Conservation (phyloP, 2,888 invertebrate species). For the Ernsta delagoae region DNA sequence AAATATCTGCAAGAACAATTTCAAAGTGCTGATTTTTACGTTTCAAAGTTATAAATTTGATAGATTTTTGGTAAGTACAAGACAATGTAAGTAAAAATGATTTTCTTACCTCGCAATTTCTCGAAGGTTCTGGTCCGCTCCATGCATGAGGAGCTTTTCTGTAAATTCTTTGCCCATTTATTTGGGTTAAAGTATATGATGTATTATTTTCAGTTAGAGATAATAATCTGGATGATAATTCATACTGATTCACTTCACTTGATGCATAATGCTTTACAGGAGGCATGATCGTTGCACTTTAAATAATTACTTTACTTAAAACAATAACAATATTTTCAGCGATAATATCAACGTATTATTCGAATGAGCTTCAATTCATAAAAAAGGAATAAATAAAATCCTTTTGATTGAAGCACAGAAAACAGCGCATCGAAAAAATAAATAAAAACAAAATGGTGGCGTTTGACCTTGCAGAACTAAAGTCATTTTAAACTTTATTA, state of each 20-base stretch:
- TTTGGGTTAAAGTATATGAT: conserved; percentile 83
- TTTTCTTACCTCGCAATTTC: conserved; percentile 86
- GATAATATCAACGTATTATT: conserved; percentile 54
- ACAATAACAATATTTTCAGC: conserved; percentile 68
- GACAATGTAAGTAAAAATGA: too few relatives aligned
- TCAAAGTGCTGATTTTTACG: too few relatives aligned
- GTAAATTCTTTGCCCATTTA: conserved; percentile 89
- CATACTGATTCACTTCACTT: conserved; percentile 83
- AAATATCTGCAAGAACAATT: too few relatives aligned
- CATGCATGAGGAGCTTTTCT: conserved; percentile 85
- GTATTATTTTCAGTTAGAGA: conserved; percentile 79
- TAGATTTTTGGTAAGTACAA: too few relatives aligned
- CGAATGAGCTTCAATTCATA: conserved; percentile 15
- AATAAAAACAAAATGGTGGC: conserved; percentile 50
- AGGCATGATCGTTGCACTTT: conserved; percentile 74
- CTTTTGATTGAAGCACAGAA: conserved; percentile 24
- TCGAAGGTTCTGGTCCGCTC: conserved; percentile 80
- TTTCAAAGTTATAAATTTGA: too few relatives aligned
- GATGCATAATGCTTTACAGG: conserved; percentile 78
- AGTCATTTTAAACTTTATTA: not conserved
- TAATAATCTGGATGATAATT: conserved; percentile 80
- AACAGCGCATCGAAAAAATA: conserved; percentile 37
- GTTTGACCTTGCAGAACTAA: conserved; percentile 47
- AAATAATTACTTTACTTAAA: conserved; percentile 59
- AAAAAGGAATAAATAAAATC: conserved; percentile 30